Evolutionary conservation across 2,113 vertebrate genomes (phyloP).

Genomic region (Myiozetetes cayanensis): DNA sequence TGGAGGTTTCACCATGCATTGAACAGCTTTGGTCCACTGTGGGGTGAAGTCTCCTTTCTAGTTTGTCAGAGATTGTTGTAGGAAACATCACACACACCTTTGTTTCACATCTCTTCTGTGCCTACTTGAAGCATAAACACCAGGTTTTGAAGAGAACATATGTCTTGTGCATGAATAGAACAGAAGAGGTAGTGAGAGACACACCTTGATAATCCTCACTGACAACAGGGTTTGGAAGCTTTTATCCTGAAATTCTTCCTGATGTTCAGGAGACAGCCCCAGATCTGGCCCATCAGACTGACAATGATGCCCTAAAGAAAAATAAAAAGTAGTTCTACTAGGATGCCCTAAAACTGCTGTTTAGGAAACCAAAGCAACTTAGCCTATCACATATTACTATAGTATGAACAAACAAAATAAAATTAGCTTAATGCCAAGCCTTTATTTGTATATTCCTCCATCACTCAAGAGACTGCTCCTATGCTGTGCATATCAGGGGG

Average conservation of each 20-base stretch:
- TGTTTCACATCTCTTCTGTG: neutral
- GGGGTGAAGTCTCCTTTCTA: neutral
- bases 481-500: neutral
- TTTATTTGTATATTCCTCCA: neutral
- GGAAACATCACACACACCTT: neutral
- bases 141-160: neutral
- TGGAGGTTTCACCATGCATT: rapidly evolving
- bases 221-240: neutral
- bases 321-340: neutral
- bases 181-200: neutral
- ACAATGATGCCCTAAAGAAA: rapidly evolving
- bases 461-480: neutral
- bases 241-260: neutral
- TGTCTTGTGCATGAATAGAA: rapidly evolving
- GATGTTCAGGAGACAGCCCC: neutral
- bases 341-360: neutral
- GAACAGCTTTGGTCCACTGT: neutral
- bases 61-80: neutral
- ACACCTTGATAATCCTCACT: neutral
- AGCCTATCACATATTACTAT: neutral
- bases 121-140: neutral
- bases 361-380: neutral
- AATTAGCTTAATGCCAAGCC: neutral
- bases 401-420: neutral
- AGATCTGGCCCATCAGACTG: neutral